Percentiles rank a stretch among this genome's conserved stretches.
Evolutionary conservation across 2,113 vertebrate species (phyloP).

Genomic region (Arenaria interpres): DNA sequence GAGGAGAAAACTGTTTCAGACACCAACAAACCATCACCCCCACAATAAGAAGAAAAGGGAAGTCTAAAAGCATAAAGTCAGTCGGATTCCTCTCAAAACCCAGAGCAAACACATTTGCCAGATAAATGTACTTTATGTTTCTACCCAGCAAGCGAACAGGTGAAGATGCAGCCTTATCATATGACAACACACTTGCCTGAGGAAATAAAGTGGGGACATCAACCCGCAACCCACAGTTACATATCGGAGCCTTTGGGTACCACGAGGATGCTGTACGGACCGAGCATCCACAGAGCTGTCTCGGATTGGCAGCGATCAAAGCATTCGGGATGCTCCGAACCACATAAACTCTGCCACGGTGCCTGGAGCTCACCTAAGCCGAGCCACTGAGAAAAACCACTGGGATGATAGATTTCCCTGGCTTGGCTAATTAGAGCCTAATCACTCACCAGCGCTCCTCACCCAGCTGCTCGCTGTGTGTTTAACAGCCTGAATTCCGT

Average conservation of each 20-base stretch:
- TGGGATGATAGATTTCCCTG: background rate
- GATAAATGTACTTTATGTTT: background rate
- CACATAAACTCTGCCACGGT: background rate
- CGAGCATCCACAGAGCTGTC: background rate
- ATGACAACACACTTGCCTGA: background rate
- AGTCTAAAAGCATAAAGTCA: background rate
- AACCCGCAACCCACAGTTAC: background rate
- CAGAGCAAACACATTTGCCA: background rate
- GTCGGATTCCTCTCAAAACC: background rate
- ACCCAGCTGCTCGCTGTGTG: background rate
- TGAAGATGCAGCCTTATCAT: background rate
- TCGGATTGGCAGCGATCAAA: background rate
- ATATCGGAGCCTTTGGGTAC: background rate
- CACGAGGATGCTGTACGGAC: fast-evolving
- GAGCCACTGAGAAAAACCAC: background rate
- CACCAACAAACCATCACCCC: background rate
- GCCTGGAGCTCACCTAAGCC: background rate
- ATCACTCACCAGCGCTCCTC: background rate
- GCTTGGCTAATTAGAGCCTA: background rate
- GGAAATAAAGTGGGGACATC: background rate
- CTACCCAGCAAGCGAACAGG: background rate
- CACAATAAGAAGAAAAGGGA: background rate
- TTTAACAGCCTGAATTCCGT: background rate
- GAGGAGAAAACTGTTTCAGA: background rate
- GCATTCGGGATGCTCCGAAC: background rate